These are phyloP conservation scores for Hirtodrosophila histrioides DNA, from an alignment of 2,888 invertebrate species.

Conservation along the genomic window DNA sequence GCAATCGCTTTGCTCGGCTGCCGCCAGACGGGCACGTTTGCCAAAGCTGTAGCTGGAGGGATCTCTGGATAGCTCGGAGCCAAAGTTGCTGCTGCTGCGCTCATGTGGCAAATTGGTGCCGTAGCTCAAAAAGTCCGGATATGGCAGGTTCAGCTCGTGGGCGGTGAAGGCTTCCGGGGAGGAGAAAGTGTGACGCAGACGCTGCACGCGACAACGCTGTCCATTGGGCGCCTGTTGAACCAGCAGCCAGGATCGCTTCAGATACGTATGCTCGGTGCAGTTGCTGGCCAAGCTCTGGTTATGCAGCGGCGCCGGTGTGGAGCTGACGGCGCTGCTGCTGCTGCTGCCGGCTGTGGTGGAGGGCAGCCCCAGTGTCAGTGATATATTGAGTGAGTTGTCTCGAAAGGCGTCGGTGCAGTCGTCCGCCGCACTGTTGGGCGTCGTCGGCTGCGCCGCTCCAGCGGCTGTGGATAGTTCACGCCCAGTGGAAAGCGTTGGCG, in stretches of 20 bases:
- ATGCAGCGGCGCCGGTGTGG: conserved; percentile 30
- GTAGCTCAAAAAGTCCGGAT: conserved; percentile 81
- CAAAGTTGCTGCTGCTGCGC: conserved; percentile 82
- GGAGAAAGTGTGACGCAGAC: conserved; percentile 83
- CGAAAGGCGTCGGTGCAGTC: conserved; percentile 82
- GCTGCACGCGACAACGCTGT: conserved; percentile 76
- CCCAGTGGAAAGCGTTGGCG: conserved; percentile 80
- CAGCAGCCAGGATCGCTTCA: conserved; percentile 83
- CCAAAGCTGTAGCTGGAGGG: conserved; percentile 69
- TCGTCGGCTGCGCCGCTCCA: conserved; percentile 74
- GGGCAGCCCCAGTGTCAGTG: conserved; percentile 83
- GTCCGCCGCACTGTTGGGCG: conserved; percentile 75
- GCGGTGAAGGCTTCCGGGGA: conserved; percentile 82
- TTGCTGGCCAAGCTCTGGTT: conserved; percentile 56
- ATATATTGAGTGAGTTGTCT: conserved; percentile 84
- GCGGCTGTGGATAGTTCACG: conserved; percentile 78
- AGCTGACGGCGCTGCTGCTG: conserved; percentile 27
- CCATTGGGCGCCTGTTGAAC: conserved; percentile 77
- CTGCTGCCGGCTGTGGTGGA: conserved; percentile 56
- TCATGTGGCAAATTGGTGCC: conserved; percentile 83
- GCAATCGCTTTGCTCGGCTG: conserved; percentile 39
- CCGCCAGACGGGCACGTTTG: conserved; percentile 46
- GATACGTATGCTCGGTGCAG: conserved; percentile 82
- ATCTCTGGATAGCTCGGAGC: conserved; percentile 83
- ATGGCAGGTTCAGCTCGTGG: conserved; percentile 64